Evolutionary conservation across 2,797 vertebrate genomes (phyloP).

Genomic region (Pangasius krempfi): DNA sequence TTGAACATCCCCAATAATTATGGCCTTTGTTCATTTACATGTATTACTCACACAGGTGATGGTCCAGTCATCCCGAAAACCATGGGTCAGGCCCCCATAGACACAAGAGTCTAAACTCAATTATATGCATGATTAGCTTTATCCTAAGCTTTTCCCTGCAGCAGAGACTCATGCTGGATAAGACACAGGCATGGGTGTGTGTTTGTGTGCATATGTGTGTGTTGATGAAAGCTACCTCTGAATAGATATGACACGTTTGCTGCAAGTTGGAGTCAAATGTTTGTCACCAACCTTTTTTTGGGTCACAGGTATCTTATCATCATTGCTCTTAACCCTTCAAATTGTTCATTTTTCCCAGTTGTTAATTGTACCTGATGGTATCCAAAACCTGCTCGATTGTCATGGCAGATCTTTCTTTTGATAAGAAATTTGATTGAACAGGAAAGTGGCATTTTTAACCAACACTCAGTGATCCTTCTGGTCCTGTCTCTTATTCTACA

Average conservation of each 20-base stretch:
- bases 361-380: conserved; percentile 24
- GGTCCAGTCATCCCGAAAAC: conserved; percentile 56
- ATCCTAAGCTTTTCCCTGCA: conserved; percentile 58
- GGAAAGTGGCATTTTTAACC: conserved; percentile 53
- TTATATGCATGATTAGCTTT: conserved; percentile 64
- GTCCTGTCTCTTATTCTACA: conserved; percentile 52
- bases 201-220: conserved; percentile 33
- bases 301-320: not conserved
- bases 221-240: not conserved
- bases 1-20: conserved; percentile 55
- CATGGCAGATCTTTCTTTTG: conserved; percentile 37
- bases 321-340: not conserved
- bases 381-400: conserved; percentile 33
- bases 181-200: conserved; percentile 43
- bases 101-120: conserved; percentile 60
- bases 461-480: conserved; percentile 47
- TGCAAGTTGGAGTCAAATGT: not conserved
- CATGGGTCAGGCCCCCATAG: conserved; percentile 57
- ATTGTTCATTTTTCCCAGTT: conserved; percentile 16
- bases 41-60: conserved; percentile 61
- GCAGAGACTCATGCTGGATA: conserved; percentile 52
- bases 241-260: not conserved
- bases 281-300: not conserved
- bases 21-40: conserved; percentile 60
- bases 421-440: conserved; percentile 48